Evolutionary conservation across 2,888 invertebrate genomes (phyloP), one percentile per base, ranked within the genome.

Genomic region (Zhuqinia jingwanae): DNA sequence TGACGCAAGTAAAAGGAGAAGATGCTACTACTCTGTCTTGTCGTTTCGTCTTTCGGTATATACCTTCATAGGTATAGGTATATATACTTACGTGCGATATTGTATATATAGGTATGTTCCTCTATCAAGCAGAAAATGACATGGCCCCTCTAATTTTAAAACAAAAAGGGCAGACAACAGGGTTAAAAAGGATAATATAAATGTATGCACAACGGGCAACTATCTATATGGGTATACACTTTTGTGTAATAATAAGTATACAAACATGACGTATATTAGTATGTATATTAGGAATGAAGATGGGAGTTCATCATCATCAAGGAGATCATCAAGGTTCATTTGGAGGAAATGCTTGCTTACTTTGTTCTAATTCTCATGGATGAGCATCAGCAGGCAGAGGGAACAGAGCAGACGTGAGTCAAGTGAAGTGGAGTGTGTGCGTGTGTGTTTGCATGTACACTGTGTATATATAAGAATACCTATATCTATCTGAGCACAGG

Each of bases 321-420:
- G 70, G 36, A 85, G 84, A 85, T 85, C 84, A 85, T 85, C 84
- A 85, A 85, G 84, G 78, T 85, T 85, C 84, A 85, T 85, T 85
- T 85, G 78, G 77, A 78, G 85, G 63, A 79, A 73, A 85, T 85
- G 79, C 53, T 42, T 73, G 70, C 78, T 80, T 60, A 60, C 58
- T 58, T 58, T 70, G 73, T 73, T 63, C 63, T 78, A 85, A 78
- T 85, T 85, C 84, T 78, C 84, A 85, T 77, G 77, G 42, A 27
- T 77, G 77, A 70, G 70, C 50, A 60, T 30, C 22, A 47, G n/a
- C 65, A 60, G 36, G 78, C 13, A 70, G 45, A 53, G 68, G 13
- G 56, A 60, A 53, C 36, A 42, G 27, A 63, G 63, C 47, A 15
- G 68, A 75, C 22, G 17, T 63, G 63, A 27, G 56, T 42, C 8